These are phyloP conservation scores for Cnemophilus loriae DNA, from an alignment of 2,113 vertebrate species.

Conservation along the genomic window DNA sequence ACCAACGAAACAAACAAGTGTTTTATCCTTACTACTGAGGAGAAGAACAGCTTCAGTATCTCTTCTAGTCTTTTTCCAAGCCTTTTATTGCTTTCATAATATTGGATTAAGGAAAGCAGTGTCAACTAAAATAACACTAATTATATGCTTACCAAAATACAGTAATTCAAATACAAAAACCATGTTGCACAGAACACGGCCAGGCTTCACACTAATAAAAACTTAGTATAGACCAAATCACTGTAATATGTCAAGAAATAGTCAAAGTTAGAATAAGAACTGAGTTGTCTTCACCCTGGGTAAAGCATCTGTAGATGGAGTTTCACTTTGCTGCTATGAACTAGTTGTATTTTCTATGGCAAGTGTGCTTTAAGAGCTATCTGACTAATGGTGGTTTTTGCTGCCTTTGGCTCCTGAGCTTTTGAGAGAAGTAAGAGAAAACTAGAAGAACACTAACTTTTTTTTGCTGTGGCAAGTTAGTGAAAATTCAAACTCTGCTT, in stretches of 20 bases:
- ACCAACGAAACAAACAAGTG: background rate
- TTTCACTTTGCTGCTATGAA: background rate
- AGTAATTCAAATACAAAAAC: background rate
- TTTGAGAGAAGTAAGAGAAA: background rate
- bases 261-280: background rate
- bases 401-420: background rate
- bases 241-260: background rate
- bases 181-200: background rate
- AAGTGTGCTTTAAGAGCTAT: background rate
- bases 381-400: background rate
- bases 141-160: background rate
- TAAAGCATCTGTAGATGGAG: background rate
- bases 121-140: conserved; percentile 10
- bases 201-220: conserved; percentile 2
- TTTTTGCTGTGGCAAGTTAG: background rate
- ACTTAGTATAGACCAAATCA: background rate
- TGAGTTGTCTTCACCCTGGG: background rate
- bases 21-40: background rate
- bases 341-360: background rate
- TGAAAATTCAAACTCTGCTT: background rate
- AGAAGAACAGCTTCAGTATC: background rate
- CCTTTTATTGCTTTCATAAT: conserved; percentile 3
- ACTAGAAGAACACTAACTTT: background rate
- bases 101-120: conserved; percentile 14
- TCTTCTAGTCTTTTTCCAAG: background rate